Percentiles rank a stretch among this genome's conserved stretches.
phyloP scores from a whole-genome alignment of 2,888 invertebrate genomes.

The Cinara cedri region DNA sequence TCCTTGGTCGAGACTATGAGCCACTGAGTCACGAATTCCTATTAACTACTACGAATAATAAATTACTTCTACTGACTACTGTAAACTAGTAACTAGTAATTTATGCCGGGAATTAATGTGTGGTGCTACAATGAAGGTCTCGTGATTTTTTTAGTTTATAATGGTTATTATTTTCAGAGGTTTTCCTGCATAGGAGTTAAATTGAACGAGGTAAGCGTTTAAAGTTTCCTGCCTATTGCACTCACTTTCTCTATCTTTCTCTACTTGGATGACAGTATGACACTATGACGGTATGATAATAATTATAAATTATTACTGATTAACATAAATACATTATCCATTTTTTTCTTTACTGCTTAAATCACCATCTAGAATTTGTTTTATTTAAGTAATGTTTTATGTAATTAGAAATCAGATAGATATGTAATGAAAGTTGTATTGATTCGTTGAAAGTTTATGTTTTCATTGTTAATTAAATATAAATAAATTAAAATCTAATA shows the following conservation, averaged over 20 bases:
- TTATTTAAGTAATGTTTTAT: background rate
- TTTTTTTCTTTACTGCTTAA: constrained; percentile 8
- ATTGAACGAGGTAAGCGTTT: constrained; percentile 49
- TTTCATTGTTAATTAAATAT: too few species aligned
- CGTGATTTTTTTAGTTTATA: background rate
- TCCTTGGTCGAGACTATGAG: too few species aligned
- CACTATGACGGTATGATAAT: constrained; percentile 35
- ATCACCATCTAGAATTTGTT: background rate
- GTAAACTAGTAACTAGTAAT: too few species aligned
- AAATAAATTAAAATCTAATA: too few species aligned
- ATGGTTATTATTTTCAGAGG: background rate
- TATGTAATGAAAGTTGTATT: background rate
- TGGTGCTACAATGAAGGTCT: background rate
- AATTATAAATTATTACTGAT: constrained; percentile 1
- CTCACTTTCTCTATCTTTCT: background rate
- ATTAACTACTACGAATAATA: too few species aligned
- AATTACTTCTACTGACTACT: too few species aligned
- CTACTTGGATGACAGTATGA: constrained; percentile 3
- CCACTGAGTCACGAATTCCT: too few species aligned
- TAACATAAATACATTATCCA: background rate
- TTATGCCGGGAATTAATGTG: too few species aligned
- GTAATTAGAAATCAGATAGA: too few species aligned
- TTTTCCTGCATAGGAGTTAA: constrained; percentile 6
- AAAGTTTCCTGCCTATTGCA: background rate
- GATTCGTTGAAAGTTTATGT: too few species aligned